Evolutionary conservation across 2,888 invertebrate genomes (phyloP), one percentile per base, ranked within the genome.

Genomic region (Platycheirus rosarum): DNA sequence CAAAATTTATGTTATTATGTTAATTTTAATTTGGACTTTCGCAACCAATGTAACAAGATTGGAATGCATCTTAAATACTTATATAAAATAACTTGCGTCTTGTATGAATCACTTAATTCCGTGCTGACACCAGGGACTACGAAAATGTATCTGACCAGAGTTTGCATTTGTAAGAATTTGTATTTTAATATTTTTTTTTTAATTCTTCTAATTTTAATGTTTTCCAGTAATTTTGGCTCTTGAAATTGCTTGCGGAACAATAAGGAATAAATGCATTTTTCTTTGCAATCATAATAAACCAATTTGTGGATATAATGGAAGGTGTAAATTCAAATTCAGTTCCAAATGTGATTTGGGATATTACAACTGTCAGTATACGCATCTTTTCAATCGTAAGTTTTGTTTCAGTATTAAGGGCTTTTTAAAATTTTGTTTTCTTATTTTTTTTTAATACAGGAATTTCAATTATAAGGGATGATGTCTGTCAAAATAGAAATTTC

Each of bases 281-380:
- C 16, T 23, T 13, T 77, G 76, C 13, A 23, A 8, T n/a, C 37
- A 55, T n/a, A 37, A 14, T 2, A 69, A 29, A 0, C 37, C 57
- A 20, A 1, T 55, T 18, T 76, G 76, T 1, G 48, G 46, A 4
- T 65, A 13, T 32, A 76, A 76, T 46, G 70, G 76, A 13, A 55
- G 20, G 18, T 76, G 76, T 8, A 70, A 48, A 42, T 76, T 63
- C 4, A 40, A 40, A 13, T 76, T 76, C 18, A 49, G 35, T 5
- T 70, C 70, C 1, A 44, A 8, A 42, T 76, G 76, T 26, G 62
- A 70, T 42, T 16, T 57, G 18, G 55, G 57, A 0, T 76, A 70
- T 42, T 76, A 63, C 35, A 76, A 76, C 7, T 76, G 76, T 13
- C 63, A 65, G 35, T 76, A 76, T 35, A 48, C 44, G 1, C 9